Evolutionary conservation across 2,113 vertebrate genomes (phyloP).

Genomic region (Rhinoderma darwinii): DNA sequence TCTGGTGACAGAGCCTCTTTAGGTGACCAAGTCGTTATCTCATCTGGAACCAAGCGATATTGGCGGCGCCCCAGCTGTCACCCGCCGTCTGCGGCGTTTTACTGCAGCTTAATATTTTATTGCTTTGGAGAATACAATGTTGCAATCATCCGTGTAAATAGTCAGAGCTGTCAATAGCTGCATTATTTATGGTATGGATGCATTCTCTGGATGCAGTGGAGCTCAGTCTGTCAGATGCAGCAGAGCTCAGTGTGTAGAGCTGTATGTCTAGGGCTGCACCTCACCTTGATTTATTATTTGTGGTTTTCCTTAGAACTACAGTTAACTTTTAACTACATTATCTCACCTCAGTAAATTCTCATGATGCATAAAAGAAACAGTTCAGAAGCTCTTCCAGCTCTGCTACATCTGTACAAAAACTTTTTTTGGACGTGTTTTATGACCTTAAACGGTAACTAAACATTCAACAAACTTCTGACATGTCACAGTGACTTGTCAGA

Average conservation of each 20-base stretch:
- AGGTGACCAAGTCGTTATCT: neutral
- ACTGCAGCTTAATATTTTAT: constrained; percentile 1
- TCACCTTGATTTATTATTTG: too few relatives aligned
- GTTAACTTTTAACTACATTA: too few relatives aligned
- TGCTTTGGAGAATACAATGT: neutral
- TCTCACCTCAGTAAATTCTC: too few relatives aligned
- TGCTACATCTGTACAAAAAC: too few relatives aligned
- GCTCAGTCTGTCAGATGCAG: neutral
- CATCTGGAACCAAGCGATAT: neutral
- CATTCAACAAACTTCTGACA: too few relatives aligned
- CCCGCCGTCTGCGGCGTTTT: neutral
- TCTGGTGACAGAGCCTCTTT: too few relatives aligned
- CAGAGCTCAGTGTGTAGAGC: neutral
- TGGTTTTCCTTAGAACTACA: too few relatives aligned
- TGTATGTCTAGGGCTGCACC: neutral
- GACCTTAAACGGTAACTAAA: too few relatives aligned
- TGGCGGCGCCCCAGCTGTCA: neutral
- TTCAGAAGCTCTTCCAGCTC: too few relatives aligned
- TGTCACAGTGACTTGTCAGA: too few relatives aligned
- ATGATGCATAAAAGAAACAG: too few relatives aligned
- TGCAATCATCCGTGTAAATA: constrained; percentile 6
- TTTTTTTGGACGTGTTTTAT: too few relatives aligned
- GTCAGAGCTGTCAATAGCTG: neutral
- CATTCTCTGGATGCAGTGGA: neutral
- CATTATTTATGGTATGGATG: neutral